These are phyloP conservation scores for Plotosus lineatus DNA, from an alignment of 2,113 vertebrate genomes.

Conservation along the genomic window DNA sequence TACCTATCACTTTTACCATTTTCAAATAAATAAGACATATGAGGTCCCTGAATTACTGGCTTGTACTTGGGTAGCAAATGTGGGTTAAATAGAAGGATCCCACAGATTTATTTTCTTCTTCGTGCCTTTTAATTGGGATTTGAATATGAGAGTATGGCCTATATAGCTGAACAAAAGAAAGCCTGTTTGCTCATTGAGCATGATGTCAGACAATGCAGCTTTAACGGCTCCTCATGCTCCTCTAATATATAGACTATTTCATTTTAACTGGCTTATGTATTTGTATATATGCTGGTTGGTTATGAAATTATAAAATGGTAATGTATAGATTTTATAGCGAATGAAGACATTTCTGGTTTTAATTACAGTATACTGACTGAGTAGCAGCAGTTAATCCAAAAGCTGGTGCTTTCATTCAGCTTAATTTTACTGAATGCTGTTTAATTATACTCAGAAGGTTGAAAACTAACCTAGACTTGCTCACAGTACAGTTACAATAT, in stretches of 20 bases:
- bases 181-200: conserved; percentile 21
- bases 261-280: not conserved
- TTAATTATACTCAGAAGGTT: not conserved
- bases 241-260: not conserved
- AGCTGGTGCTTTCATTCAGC: not conserved
- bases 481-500: not conserved
- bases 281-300: not conserved
- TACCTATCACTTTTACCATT: not conserved
- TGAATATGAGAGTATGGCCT: conserved; percentile 35
- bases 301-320: not conserved
- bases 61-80: conserved; percentile 29
- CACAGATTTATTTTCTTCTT: conserved; percentile 42
- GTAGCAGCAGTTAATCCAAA: not conserved
- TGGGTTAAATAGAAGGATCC: conserved; percentile 31
- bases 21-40: conserved; percentile 23
- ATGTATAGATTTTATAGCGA: not conserved
- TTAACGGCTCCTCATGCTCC: not conserved
- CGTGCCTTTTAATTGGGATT: conserved; percentile 51
- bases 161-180: conserved; percentile 43
- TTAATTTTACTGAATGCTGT: not conserved
- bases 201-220: conserved; percentile 47
- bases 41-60: not conserved
- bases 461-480: not conserved
- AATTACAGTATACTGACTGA: not conserved
- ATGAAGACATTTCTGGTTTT: not conserved